Evolutionary conservation across 2,113 vertebrate species (phyloP).

Genomic region (Rynchops niger): DNA sequence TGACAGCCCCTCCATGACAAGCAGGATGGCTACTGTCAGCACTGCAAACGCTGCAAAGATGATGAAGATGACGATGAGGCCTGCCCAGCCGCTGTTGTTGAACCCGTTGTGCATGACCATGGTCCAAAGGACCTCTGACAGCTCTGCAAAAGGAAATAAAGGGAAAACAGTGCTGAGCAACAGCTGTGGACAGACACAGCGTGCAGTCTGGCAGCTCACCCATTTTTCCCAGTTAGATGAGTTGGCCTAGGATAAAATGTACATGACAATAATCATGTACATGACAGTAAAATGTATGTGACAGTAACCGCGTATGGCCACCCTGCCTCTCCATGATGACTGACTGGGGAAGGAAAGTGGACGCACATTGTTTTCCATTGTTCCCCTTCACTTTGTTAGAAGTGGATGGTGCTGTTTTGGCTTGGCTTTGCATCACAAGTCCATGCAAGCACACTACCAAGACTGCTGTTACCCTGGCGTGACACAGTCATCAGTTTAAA

Average conservation of each 20-base stretch:
- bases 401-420: not conserved
- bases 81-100: slow-evolving; percentile 47
- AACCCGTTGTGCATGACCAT: slow-evolving; percentile 82
- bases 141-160: slow-evolving; percentile 66
- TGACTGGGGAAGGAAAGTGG: not conserved
- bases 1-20: slow-evolving; percentile 88
- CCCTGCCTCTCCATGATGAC: not conserved
- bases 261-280: not conserved
- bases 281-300: not conserved
- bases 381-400: not conserved
- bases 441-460: not conserved
- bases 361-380: not conserved
- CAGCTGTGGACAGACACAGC: not conserved
- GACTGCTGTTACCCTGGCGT: not conserved
- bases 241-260: not conserved
- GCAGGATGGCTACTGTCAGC: slow-evolving; percentile 82
- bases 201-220: not conserved
- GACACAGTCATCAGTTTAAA: not conserved
- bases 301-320: not conserved
- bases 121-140: slow-evolving; percentile 88
- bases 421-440: not conserved
- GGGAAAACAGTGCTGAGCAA: not conserved
- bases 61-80: slow-evolving; percentile 74
- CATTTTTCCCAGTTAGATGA: not conserved
- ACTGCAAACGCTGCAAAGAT: slow-evolving; percentile 81